Evolutionary conservation across 2,797 vertebrate species (phyloP).

Genomic region (Phrynocephalus vlangalii): DNA sequence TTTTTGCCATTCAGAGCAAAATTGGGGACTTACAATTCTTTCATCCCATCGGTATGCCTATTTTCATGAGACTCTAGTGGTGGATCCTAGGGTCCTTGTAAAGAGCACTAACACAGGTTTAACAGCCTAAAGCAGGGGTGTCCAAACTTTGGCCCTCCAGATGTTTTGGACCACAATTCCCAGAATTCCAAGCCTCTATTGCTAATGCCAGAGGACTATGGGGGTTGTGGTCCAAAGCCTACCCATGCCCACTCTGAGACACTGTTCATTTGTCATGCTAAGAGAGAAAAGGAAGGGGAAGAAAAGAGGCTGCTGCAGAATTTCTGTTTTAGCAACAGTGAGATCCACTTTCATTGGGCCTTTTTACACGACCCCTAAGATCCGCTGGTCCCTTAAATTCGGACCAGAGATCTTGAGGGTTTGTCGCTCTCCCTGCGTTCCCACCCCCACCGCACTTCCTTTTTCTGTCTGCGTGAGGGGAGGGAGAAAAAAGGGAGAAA

Average conservation of each 20-base stretch:
- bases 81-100: background rate
- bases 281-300: background rate
- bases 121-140: background rate
- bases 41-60: background rate
- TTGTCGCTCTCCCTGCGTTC: too few relatives aligned
- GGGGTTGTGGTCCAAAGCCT: background rate
- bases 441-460: too few relatives aligned
- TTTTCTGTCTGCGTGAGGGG: too few relatives aligned
- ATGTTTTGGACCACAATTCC: too few relatives aligned
- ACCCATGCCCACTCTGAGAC: background rate
- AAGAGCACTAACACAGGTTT: background rate
- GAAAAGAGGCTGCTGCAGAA: background rate
- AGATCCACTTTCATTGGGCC: background rate
- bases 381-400: too few relatives aligned
- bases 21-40: background rate
- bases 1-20: background rate
- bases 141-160: too few relatives aligned
- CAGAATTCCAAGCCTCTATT: too few relatives aligned
- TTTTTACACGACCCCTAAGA: too few relatives aligned
- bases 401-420: too few relatives aligned
- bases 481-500: too few relatives aligned
- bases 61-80: background rate
- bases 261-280: background rate
- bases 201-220: too few relatives aligned
- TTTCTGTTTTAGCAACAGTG: background rate